Evolutionary conservation across 1,140 invertebrate genomes (phyloP).

Genomic region (Drosophila kurseongensis): DNA sequence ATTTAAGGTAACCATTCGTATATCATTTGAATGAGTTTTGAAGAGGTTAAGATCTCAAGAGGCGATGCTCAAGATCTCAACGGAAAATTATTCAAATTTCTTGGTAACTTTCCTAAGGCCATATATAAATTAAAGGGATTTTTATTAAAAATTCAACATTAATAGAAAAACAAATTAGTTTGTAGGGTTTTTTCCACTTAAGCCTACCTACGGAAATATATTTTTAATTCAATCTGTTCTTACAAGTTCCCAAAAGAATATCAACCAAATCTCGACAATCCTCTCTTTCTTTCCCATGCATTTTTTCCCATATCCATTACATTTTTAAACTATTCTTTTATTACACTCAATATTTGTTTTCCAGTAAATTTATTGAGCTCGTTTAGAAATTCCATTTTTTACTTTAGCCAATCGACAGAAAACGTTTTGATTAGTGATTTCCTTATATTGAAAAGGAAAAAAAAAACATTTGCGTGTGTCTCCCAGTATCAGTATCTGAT

Average conservation of each 20-base stretch:
- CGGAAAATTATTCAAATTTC: conserved; percentile 4
- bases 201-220: too few species aligned
- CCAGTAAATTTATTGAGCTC: conserved; percentile 41
- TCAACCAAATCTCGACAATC: conserved; percentile 9
- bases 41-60: conserved; percentile 17
- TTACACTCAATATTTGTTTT: neutral
- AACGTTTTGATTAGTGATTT: conserved; percentile 51
- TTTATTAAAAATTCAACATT: neutral
- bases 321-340: neutral
- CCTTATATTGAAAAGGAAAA: conserved; percentile 25
- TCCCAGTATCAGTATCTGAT: conserved; percentile 28
- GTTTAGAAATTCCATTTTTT: conserved; percentile 37
- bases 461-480: conserved; percentile 2
- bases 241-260: neutral
- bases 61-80: conserved; percentile 19
- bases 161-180: too few species aligned
- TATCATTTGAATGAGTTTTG: conserved; percentile 12
- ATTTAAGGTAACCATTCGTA: conserved; percentile 32
- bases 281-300: neutral
- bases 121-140: neutral
- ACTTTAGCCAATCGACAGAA: conserved; percentile 46
- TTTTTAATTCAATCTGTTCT: neutral
- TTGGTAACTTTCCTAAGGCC: neutral
- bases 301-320: conserved; percentile 5
- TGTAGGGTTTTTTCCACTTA: too few species aligned